These are phyloP conservation scores for Nothoprocta pentlandii DNA, from an alignment of 2,113 vertebrate genomes.

Conservation along the genomic window DNA sequence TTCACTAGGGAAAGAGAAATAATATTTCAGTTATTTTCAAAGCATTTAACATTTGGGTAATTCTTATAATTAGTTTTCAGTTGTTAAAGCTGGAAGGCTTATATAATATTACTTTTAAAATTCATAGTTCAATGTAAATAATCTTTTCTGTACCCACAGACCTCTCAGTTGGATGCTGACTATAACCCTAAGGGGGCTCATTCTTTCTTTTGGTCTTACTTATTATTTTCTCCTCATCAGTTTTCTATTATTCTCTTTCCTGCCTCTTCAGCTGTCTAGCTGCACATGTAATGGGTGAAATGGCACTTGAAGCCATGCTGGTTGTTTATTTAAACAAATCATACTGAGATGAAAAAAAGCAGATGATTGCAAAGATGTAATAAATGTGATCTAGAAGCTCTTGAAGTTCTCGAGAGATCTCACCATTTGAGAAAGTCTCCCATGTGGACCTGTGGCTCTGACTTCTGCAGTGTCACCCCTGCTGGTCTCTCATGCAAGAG, in stretches of 20 bases:
- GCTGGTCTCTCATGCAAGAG: neutral
- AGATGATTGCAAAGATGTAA: slow-evolving; percentile 13
- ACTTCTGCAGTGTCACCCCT: neutral
- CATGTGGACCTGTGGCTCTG: neutral
- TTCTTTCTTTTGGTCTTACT: slow-evolving; percentile 44
- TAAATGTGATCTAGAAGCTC: slow-evolving; percentile 4
- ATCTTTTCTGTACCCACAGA: slow-evolving; percentile 44
- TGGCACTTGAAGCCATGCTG: slow-evolving; percentile 53
- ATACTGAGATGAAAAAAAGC: slow-evolving; percentile 17
- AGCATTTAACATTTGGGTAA: slow-evolving; percentile 54
- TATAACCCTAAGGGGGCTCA: slow-evolving; percentile 48
- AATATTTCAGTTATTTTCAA: slow-evolving; percentile 39
- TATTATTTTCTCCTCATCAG: slow-evolving; percentile 62
- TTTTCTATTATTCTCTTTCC: slow-evolving; percentile 56
- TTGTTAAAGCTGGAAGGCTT: slow-evolving; percentile 61
- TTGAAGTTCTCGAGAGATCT: neutral
- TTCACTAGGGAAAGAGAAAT: slow-evolving; percentile 37
- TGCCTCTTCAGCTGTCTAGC: slow-evolving; percentile 57
- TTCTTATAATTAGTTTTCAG: slow-evolving; percentile 65
- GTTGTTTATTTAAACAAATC: slow-evolving; percentile 70
- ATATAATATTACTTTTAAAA: slow-evolving; percentile 45
- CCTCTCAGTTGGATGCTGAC: slow-evolving; percentile 52
- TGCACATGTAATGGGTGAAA: slow-evolving; percentile 15
- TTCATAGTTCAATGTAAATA: slow-evolving; percentile 58
- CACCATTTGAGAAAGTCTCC: neutral